Evolutionary conservation across 2,113 vertebrate species (phyloP).

Genomic region (Xiphorhynchus elegans): DNA sequence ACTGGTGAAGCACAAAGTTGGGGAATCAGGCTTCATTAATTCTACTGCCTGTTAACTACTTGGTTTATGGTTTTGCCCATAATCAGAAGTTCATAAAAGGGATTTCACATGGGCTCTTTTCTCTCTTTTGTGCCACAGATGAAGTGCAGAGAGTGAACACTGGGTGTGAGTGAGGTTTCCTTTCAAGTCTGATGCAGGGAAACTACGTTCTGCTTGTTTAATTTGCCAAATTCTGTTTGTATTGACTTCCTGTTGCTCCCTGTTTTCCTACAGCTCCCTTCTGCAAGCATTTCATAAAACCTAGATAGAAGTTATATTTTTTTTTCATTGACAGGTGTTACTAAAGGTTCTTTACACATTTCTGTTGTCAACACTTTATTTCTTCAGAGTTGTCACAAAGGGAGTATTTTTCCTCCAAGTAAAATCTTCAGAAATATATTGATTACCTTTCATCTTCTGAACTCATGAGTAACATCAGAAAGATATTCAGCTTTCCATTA

Average conservation of each 20-base stretch:
- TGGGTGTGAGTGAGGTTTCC: not conserved
- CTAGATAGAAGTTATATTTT: not conserved
- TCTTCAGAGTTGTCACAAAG: not conserved
- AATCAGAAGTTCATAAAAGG: not conserved
- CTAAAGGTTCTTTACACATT: not conserved
- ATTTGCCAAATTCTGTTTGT: not conserved
- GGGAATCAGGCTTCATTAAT: not conserved
- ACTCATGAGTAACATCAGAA: not conserved
- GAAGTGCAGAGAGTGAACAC: not conserved
- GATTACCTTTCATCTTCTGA: not conserved
- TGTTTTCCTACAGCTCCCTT: not conserved
- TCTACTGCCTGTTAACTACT: not conserved
- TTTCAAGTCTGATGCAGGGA: not conserved
- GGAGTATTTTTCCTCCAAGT: not conserved
- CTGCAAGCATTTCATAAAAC: not conserved
- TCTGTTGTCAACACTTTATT: not conserved
- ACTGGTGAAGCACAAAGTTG: not conserved
- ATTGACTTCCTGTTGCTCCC: not conserved
- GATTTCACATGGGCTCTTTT: not conserved
- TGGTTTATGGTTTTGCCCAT: not conserved
- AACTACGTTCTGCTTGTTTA: not conserved
- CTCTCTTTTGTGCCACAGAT: not conserved
- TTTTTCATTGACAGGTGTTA: not conserved
- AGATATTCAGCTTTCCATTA: not conserved
- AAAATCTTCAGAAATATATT: not conserved